Conservation (phyloP, 2,113 vertebrate genomes). For the Tyrannus savana region DNA sequence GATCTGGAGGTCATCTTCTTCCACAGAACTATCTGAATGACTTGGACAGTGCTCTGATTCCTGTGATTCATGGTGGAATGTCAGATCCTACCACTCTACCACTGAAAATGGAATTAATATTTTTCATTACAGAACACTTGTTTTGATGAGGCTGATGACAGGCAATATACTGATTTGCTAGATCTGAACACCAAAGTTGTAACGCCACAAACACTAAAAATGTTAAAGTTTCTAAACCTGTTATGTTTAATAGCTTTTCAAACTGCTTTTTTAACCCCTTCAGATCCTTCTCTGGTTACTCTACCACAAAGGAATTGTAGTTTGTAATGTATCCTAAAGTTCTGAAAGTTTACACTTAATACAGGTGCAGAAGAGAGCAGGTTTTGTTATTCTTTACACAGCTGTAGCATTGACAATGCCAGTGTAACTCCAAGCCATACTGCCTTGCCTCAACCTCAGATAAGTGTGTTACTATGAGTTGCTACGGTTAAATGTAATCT, state of each 20-base stretch:
- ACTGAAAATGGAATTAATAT: constrained; percentile 89
- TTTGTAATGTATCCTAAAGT: constrained; percentile 15
- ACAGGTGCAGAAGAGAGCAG: constrained; percentile 12
- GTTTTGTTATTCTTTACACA: constrained; percentile 23
- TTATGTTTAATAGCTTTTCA: constrained; percentile 34
- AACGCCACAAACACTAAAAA: constrained; percentile 63
- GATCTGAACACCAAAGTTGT: constrained; percentile 51
- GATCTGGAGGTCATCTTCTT: constrained; percentile 85
- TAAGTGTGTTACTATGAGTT: not conserved
- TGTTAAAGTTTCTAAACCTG: constrained; percentile 33
- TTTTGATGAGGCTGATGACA: constrained; percentile 38
- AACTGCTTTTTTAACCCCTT: not conserved
- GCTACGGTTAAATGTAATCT: not conserved
- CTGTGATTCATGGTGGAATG: constrained; percentile 88
- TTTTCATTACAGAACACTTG: constrained; percentile 88
- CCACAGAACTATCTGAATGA: constrained; percentile 93
- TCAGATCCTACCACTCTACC: constrained; percentile 79
- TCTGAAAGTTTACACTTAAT: constrained; percentile 68
- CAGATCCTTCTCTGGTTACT: not conserved
- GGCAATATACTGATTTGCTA: constrained; percentile 10
- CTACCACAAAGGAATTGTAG: not conserved
- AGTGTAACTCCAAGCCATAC: constrained; percentile 50
- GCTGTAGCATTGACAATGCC: constrained; percentile 24
- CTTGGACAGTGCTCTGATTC: constrained; percentile 88
- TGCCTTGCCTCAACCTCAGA: constrained; percentile 31